Evolutionary conservation across 2,113 vertebrate genomes (phyloP).

Genomic region (Antechinus stuartii): DNA sequence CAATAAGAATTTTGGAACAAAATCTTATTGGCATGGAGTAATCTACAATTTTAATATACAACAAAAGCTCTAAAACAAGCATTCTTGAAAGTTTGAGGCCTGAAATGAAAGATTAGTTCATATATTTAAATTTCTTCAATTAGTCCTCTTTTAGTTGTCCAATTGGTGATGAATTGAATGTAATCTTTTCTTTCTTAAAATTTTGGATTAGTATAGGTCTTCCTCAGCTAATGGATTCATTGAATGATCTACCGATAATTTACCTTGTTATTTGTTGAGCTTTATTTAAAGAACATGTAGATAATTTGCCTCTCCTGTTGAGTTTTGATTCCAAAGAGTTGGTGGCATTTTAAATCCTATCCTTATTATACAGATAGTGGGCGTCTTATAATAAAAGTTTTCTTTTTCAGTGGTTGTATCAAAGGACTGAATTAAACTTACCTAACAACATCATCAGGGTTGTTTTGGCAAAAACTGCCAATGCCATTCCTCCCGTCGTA

Average conservation of each 20-base stretch:
- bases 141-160: background rate
- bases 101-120: background rate
- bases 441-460: constrained; percentile 94
- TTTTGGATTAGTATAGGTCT: background rate
- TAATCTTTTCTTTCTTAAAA: constrained; percentile 15
- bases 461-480: constrained; percentile 91
- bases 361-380: background rate
- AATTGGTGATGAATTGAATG: background rate
- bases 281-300: constrained; percentile 27
- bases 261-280: background rate
- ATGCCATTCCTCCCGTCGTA: constrained; percentile 85
- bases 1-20: background rate
- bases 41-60: background rate
- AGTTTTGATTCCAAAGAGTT: background rate
- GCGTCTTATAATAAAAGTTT: background rate
- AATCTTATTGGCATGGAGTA: background rate
- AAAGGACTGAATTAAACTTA: constrained; percentile 82
- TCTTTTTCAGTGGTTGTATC: background rate
- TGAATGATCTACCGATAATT: constrained; percentile 3
- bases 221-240: background rate
- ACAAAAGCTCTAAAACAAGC: background rate
- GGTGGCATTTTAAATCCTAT: constrained; percentile 1
- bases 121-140: background rate
- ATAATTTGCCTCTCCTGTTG: constrained; percentile 7
- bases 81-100: background rate